These are phyloP conservation scores for Rhinogobio ventralis DNA, from an alignment of 2,797 vertebrate species.

Conservation along the genomic window DNA sequence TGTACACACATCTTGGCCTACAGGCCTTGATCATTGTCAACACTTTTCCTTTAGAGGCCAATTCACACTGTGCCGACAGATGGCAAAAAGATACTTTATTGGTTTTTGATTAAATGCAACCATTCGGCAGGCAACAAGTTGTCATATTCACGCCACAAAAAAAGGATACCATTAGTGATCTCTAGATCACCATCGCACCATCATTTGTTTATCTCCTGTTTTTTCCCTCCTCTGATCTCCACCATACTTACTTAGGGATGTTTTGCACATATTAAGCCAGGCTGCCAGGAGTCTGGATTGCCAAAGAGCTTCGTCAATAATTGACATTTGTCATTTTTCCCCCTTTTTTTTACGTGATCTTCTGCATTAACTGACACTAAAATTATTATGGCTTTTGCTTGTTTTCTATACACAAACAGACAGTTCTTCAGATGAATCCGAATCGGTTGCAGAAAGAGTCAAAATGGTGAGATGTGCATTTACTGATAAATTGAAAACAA, in stretches of 20 bases:
- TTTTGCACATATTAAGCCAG: neutral
- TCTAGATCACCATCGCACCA: neutral
- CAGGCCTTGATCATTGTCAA: too few relatives aligned
- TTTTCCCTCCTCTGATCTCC: neutral
- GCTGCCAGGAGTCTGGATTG: neutral
- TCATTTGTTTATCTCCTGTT: neutral
- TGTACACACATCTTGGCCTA: too few relatives aligned
- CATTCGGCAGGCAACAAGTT: too few relatives aligned
- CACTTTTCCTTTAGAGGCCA: too few relatives aligned
- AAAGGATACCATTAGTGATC: neutral
- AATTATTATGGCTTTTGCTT: neutral
- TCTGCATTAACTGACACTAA: neutral
- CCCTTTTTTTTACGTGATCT: neutral
- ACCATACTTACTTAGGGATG: neutral
- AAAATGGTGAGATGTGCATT: neutral
- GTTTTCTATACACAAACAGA: neutral
- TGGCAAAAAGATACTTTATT: too few relatives aligned
- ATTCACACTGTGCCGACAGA: too few relatives aligned
- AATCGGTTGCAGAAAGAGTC: constrained; percentile 5
- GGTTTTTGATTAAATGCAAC: too few relatives aligned
- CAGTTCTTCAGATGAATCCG: neutral
- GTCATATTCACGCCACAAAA: too few relatives aligned
- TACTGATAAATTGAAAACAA: neutral
- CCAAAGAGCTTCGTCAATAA: too few relatives aligned
- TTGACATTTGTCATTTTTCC: neutral